Percentiles rank a stretch among this genome's conserved stretches.
Conservation (phyloP, 2,888 invertebrate genomes). For the Euclidia mi region DNA sequence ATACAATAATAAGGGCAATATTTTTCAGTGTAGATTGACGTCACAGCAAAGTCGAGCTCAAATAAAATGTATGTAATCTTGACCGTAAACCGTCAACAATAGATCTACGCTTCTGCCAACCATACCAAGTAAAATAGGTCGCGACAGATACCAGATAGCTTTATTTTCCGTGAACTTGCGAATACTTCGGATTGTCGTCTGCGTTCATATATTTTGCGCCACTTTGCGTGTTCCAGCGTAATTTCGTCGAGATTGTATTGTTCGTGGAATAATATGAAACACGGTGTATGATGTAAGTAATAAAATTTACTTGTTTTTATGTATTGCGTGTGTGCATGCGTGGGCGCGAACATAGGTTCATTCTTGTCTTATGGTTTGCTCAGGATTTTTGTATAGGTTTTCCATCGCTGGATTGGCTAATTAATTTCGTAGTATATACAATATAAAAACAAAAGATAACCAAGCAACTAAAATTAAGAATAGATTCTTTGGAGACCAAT, state of each 20-base stretch:
- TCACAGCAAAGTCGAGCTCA: background rate
- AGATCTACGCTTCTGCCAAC: conserved; percentile 35
- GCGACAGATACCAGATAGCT: conserved; percentile 61
- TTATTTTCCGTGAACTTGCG: conserved; percentile 65
- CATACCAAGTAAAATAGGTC: conserved; percentile 49
- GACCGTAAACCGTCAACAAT: conserved; percentile 27
- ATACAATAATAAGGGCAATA: no score
- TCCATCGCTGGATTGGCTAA: background rate
- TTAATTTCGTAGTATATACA: background rate
- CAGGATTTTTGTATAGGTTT: background rate
- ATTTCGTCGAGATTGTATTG: conserved; percentile 71
- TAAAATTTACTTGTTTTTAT: conserved; percentile 51
- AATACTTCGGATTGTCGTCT: conserved; percentile 57
- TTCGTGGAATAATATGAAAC: conserved; percentile 59
- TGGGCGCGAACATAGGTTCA: conserved; percentile 32
- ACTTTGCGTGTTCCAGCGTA: conserved; percentile 66
- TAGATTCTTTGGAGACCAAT: no score
- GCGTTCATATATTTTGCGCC: conserved; percentile 55
- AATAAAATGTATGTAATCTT: conserved; percentile 34
- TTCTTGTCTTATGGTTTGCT: conserved; percentile 2
- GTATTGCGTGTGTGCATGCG: conserved; percentile 33
- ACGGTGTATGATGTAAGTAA: conserved; percentile 53
- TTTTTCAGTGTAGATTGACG: no score
- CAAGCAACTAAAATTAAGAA: no score
- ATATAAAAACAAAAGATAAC: no score